phyloP scores from a whole-genome alignment of 2,113 vertebrate genomes.

The Leucosticte australis region DNA sequence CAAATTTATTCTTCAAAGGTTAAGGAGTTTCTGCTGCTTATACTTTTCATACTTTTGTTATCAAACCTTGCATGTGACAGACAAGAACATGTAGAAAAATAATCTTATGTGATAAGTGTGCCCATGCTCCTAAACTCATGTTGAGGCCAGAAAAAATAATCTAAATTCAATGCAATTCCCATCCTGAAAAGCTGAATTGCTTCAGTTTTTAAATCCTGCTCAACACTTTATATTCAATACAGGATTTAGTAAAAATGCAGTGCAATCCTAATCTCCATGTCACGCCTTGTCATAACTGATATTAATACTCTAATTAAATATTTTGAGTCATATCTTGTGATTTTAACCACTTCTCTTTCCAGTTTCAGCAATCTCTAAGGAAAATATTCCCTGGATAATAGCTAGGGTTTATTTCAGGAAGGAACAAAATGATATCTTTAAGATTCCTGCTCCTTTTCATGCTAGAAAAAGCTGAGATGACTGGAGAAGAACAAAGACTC shows the following conservation, averaged over 20 bases:
- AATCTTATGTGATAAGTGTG: neutral
- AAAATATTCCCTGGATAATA: neutral
- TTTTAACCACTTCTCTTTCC: neutral
- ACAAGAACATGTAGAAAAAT: neutral
- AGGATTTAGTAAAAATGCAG: neutral
- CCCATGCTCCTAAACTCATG: neutral
- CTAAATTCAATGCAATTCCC: neutral
- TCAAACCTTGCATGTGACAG: neutral
- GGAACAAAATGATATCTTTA: neutral
- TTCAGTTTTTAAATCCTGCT: neutral
- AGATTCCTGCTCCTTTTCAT: neutral
- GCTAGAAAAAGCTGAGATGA: neutral
- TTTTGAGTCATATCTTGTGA: neutral
- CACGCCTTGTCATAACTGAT: neutral
- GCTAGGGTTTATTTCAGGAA: neutral
- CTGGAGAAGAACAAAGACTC: neutral
- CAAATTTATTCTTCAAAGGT: neutral
- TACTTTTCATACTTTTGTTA: neutral
- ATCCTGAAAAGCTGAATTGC: neutral
- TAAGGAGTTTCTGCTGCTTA: slow-evolving; percentile 34
- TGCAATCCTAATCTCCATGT: neutral
- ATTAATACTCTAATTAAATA: neutral
- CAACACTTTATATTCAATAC: neutral
- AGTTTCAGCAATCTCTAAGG: neutral
- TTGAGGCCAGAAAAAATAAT: neutral